Evolutionary conservation across 2,797 vertebrate genomes (phyloP), one percentile per base, ranked within the genome.

Genomic region (Ispidina lecontei): DNA sequence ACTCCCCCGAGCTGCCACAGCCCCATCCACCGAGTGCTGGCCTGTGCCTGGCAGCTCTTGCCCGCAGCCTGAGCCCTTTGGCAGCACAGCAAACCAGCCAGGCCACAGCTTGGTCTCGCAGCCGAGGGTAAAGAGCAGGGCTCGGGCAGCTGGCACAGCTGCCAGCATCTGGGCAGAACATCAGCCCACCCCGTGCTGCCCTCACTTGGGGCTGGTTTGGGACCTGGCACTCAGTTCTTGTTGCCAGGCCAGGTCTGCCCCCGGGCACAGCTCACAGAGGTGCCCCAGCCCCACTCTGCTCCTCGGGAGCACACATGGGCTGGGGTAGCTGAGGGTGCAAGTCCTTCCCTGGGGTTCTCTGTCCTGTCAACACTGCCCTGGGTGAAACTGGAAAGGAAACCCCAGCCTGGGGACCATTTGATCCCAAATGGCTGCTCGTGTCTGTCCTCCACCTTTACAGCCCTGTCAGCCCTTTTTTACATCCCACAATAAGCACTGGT

Each of bases 221-320:
- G 31, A 72, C 51, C 54, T 55, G 63, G 31, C 41, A 15, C 49
- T 28, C 31, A 17, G 37, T 3, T 47, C 41, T 23, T 12, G 6
- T 10, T 33, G 35, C n/a, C 37, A 60, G 63, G 20, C 16, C 89
- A 59, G 62, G 10, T 52, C 54, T 83, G 52, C 39, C 37, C 54
- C 49, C 41, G 13, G 31, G 56, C 28, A 12, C 71, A n/a, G 37
- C 37, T 39, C 37, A 39, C 37, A 6, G 75, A 43, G 43, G 22
- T 6, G 20, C n/a, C n/a, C 44, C 1, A 2, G 2, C 2, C 23
- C 64, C 47, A 21, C 51, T 43, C 41, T 31, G 54, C 78, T 59
- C 58, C 77, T 4, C 20, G 28, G n/a, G 47, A 67, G 7, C 16
- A 33, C 1, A 0, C 1, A 0, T 10, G 16, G 22, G 35, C 70